Conservation (phyloP, 2,888 invertebrate species). For the Drosophila picticornis region DNA sequence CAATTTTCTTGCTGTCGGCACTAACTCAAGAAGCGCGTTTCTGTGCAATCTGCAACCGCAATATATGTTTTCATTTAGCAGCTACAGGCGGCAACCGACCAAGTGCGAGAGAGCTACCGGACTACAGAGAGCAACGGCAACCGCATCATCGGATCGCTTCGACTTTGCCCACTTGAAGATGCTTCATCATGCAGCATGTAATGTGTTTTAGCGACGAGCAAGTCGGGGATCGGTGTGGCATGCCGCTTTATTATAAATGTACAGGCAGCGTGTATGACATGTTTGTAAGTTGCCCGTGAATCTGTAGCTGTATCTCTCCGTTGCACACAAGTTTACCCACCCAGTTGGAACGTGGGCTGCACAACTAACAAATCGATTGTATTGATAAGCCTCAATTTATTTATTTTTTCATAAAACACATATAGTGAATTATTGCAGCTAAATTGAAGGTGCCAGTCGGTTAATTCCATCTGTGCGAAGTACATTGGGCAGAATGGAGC, state of each 20-base stretch:
- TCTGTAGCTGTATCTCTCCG: slow-evolving; percentile 13
- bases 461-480: slow-evolving; percentile 5
- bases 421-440: background rate
- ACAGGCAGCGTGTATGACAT: slow-evolving; percentile 73
- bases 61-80: slow-evolving; percentile 79
- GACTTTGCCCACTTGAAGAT: slow-evolving; percentile 66
- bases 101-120: slow-evolving; percentile 58
- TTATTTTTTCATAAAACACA: background rate
- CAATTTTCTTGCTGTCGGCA: slow-evolving; percentile 45
- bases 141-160: slow-evolving; percentile 46
- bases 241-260: slow-evolving; percentile 78
- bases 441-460: slow-evolving; percentile 3
- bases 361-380: slow-evolving; percentile 15
- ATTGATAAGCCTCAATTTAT: slow-evolving; percentile 15
- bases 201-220: slow-evolving; percentile 40
- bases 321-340: slow-evolving; percentile 5
- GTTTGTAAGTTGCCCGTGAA: slow-evolving; percentile 61
- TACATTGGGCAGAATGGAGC: slow-evolving; percentile 9
- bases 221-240: slow-evolving; percentile 44
- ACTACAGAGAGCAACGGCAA: slow-evolving; percentile 21
- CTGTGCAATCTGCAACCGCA: slow-evolving; percentile 62
- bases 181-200: slow-evolving; percentile 76
- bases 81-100: slow-evolving; percentile 67
- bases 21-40: slow-evolving; percentile 8
- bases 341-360: slow-evolving; percentile 35